Base-by-base conservation (phyloP, 2,888 invertebrate genomes). In the Sialis fuliginosa region DNA sequence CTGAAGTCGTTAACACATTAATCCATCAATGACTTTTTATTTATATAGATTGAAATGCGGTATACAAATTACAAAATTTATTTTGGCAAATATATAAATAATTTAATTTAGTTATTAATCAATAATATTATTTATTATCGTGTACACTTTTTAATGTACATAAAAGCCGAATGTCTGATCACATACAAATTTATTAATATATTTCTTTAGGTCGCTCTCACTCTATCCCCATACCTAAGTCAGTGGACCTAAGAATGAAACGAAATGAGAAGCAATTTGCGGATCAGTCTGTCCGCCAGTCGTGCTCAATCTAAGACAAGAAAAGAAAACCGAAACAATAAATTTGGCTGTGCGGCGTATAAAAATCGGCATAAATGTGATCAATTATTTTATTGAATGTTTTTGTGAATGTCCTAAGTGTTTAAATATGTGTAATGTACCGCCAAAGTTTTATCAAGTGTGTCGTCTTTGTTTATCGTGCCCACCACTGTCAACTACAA, bases 391-490 rank as follows among this genome's bases (percentile, higher is more conserved):
- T 58, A 59, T 58, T 60, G 57, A 59, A 56, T 55, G 56, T 58
- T 58, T 59, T 58, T 62, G 59, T 57, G 60, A 62, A 60, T 58
- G 60, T 62, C 59, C 57, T 54, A 55, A 56, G 55, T 56, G 57
- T 57, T 58, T 72, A 81, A 83, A 80, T 79, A 86, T 86, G 86
- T 84, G 81, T 80, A 80, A 80, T 77, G 81, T 87, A 79, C 86
- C 86, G 78, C 79, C 81, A 76, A 87, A 86, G 79, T 87, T 85
- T 75, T 84, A 84, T 77, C 84, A 84, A 79, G 81, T 88, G 75
- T 87, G 87, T 82, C 85, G 87, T 74, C 81, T 88, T 78, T 88
- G 87, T 79, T 81, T 88, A 79, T 84, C 85, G 71, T 59, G 58
- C 56, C 63, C 63, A 58, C 62, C 63, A 56, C 66, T 42, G 47